Evolutionary conservation across 2,888 invertebrate genomes (phyloP).

Genomic region (Nymphalis polychloros): DNA sequence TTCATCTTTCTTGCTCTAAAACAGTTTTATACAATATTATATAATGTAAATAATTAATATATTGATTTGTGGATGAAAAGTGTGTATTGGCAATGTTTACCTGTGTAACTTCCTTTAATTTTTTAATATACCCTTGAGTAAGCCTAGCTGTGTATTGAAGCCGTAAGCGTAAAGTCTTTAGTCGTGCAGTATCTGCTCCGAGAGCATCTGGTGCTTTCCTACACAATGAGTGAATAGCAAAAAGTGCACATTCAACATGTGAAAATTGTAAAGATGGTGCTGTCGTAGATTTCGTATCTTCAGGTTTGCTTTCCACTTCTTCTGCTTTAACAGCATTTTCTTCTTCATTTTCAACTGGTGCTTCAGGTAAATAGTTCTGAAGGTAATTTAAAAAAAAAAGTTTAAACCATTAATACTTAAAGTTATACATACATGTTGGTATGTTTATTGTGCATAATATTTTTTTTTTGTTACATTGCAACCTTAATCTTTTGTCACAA

Average conservation of each 20-base stretch:
- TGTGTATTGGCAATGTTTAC: constrained; percentile 45
- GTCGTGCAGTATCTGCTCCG: constrained; percentile 85
- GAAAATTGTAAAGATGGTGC: constrained; percentile 95
- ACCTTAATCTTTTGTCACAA: no score
- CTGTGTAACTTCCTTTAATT: constrained; percentile 84
- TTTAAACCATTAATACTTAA: not conserved
- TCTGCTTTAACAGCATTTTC: constrained; percentile 65
- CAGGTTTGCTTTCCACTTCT: constrained; percentile 52
- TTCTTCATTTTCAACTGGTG: constrained; percentile 84
- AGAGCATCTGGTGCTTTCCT: constrained; percentile 88
- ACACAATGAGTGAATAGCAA: constrained; percentile 88
- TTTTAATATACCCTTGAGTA: constrained; percentile 91
- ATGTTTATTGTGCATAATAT: no score
- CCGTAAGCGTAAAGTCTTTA: constrained; percentile 93
- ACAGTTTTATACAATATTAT: not conserved
- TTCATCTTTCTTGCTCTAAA: constrained; percentile 85
- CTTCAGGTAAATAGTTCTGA: constrained; percentile 93
- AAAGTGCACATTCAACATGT: constrained; percentile 95
- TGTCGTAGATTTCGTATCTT: constrained; percentile 64
- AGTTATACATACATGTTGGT: not conserved
- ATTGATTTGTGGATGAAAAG: not conserved
- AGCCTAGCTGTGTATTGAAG: constrained; percentile 96
- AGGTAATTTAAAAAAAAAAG: constrained; percentile 41
- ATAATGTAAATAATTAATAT: not conserved
- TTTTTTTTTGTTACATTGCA: no score